Conservation (phyloP, 2,888 invertebrate genomes). For the Caprella mutica region DNA sequence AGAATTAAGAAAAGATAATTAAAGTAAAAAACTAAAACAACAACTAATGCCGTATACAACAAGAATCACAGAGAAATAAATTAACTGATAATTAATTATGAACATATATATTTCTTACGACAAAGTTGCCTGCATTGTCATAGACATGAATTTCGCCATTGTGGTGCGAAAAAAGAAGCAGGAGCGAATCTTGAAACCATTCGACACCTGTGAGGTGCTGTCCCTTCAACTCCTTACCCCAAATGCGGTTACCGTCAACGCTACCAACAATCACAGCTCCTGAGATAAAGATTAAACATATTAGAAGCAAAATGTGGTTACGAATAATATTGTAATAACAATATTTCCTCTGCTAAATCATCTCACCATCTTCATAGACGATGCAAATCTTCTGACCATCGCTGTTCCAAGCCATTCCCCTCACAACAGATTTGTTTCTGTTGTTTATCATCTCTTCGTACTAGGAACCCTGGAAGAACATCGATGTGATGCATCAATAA, state of each 20-base stretch:
- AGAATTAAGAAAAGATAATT: too few relatives aligned
- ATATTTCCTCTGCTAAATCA: background rate
- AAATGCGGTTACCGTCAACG: constrained; percentile 93
- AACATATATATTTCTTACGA: constrained; percentile 37
- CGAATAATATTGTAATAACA: background rate
- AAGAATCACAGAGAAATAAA: too few relatives aligned
- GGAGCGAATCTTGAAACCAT: constrained; percentile 91
- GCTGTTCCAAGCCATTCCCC: constrained; percentile 94
- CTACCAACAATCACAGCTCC: constrained; percentile 90
- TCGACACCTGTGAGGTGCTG: constrained; percentile 61
- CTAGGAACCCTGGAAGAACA: constrained; percentile 61
- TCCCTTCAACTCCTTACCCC: constrained; percentile 93
- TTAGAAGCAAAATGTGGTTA: background rate
- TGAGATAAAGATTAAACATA: background rate
- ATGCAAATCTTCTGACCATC: constrained; percentile 97
- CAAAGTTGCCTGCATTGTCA: constrained; percentile 71
- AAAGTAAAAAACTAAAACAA: too few relatives aligned
- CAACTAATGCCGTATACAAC: too few relatives aligned
- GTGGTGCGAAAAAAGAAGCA: constrained; percentile 75
- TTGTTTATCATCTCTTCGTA: constrained; percentile 99
- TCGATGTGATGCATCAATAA: background rate
- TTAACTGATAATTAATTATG: too few relatives aligned
- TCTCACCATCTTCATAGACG: constrained; percentile 85
- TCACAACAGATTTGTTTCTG: constrained; percentile 90
- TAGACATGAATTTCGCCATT: constrained; percentile 90